Base-by-base conservation (phyloP, 2,888 invertebrate genomes). In the Drosophila paramelanica region DNA sequence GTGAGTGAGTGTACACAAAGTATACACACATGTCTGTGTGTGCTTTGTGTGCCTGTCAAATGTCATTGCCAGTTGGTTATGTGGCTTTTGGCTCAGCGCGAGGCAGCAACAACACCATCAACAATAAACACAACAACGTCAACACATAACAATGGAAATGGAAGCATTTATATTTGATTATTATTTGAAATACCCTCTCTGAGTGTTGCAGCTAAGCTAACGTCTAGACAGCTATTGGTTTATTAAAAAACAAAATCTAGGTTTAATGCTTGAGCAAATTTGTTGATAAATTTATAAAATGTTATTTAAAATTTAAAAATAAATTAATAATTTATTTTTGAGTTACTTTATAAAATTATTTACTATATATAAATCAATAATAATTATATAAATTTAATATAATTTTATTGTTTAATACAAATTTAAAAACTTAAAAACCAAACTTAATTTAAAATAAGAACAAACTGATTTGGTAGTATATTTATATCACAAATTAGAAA, bases 11-110 rank as follows among this genome's bases (percentile, higher is more conserved):
- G 67, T 68, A 39, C 38, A 66, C 49, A 67, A 41, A 45, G 38
- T 31, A 25, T 13, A 23, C 39, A 27, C 20, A 17, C 17, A 25
- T 3, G 17, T 20, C 41, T 46, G 51, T 58, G 52, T 52, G 39
- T 72, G 51, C 50, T 17, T 1, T 46, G 58, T 62, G 58, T 61
- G 62, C 50, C 87, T 86, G 85, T 85, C 85, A 89, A 89, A 81
- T 85, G 85, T 84, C 85, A 85, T 71, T 85, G 89, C 77, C 85
- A 85, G 85, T 89, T 79, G 89, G 81, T 79, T 81, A 79, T 88
- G 87, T 75, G 81, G 79, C 85, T 87, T 80, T 75, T 73, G 71
- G 81, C 73, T 86, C 80, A 77, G 81, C 72, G 49, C 60, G 52
- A 43, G 45, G 49, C 60, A 55, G 56, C 74, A 74, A 49, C 73